phyloP scores from a whole-genome alignment of 1,140 invertebrate genomes.

The Pectinophora gossypiella region DNA sequence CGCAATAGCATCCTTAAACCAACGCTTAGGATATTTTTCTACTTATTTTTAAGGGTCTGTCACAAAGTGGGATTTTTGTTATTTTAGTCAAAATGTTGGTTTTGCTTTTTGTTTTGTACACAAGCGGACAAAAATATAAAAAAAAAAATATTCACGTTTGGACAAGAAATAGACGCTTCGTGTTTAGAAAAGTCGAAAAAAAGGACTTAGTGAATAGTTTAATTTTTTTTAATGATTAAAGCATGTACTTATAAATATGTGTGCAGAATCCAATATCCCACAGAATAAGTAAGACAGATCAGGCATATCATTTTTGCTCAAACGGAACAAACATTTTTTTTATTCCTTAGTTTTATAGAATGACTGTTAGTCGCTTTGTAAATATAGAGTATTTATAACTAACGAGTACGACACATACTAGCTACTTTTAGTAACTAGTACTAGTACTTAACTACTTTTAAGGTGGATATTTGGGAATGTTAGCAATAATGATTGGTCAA shows the following conservation, averaged over 20 bases:
- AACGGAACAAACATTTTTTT: neutral
- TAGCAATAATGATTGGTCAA: constrained; percentile 64
- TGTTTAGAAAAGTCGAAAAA: too few species aligned
- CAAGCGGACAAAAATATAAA: too few species aligned
- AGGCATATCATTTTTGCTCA: constrained; percentile 10
- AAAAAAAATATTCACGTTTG: too few species aligned
- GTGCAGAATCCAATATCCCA: too few species aligned
- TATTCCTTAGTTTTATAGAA: constrained; percentile 34
- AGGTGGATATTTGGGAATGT: constrained; percentile 48
- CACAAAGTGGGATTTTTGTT: neutral
- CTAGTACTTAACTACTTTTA: neutral
- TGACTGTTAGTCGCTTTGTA: constrained; percentile 63
- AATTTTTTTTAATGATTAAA: too few species aligned
- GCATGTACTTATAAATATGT: too few species aligned
- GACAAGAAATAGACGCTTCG: too few species aligned
- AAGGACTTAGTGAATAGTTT: too few species aligned
- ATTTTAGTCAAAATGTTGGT: neutral
- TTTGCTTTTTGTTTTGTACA: too few species aligned
- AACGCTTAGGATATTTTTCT: neutral
- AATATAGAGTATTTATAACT: constrained; percentile 68
- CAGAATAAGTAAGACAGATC: too few species aligned
- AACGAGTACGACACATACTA: constrained; percentile 33
- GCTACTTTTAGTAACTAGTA: constrained; percentile 8
- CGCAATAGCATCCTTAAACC: neutral
- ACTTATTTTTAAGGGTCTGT: neutral